Base-by-base conservation (phyloP, 2,888 invertebrate genomes). In the Thereva unica region DNA sequence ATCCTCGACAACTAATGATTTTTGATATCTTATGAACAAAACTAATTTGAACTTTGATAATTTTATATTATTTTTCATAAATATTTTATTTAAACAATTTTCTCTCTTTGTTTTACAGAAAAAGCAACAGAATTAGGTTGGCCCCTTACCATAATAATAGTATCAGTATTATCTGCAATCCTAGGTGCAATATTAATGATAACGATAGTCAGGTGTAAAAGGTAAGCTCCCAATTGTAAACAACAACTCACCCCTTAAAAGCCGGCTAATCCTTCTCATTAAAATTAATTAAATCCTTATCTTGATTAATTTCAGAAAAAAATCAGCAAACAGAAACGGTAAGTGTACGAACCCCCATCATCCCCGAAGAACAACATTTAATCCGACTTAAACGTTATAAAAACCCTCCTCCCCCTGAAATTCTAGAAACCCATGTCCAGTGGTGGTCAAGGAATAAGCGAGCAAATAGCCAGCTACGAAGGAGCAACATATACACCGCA, bases 111-210 rank as follows among this genome's bases (percentile, higher is more conserved):
- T 41, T 66, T 73, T 75, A 7, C 72, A 80, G 82, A 80, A 73
- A 79, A 80, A 74, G 84, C 86, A 66, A 85, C 85, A 65, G 87
- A 87, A 79, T 79, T 88, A 72, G 87, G 88, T 73, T 89, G 89
- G 89, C 85, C 88, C 52, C 79, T 89, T 71, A 88, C 88, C 57
- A 78, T 89, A 75, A 85, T 89, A 71, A 87, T 89, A 77, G 89
- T 89, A 70, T 89, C 89, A 41, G 79, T 89, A 73, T 82, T 87
- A 74, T 89, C 89, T 67, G 89, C 89, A 69, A 83, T 87, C 67
- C 82, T 89, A 73, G 89, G 89, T 69, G 89, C 89, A 71, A 86
- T 88, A 74, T 83, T 89, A 71, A 89, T 89, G 89, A 86, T 89
- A 76, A 84, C 86, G 73, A 85, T 87, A 55, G 83, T 89, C 67